phyloP scores from a whole-genome alignment of 2,113 vertebrate species.

The Phylloscopus whistleri region DNA sequence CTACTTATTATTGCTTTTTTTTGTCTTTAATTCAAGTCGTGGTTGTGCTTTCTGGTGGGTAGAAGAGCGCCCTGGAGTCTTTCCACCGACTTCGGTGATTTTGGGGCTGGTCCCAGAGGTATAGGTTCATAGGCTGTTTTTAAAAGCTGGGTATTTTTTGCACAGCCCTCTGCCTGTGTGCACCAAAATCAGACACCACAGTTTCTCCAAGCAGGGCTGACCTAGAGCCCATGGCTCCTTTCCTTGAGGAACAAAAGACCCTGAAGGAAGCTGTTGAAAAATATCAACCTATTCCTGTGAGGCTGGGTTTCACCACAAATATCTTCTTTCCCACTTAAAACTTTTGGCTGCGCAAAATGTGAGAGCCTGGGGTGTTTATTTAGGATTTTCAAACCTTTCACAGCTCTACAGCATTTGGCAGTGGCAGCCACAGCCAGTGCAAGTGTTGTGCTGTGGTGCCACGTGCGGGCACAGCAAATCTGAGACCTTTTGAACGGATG shows the following conservation, averaged over 20 bases:
- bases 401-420: background rate
- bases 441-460: background rate
- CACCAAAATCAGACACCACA: background rate
- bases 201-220: background rate
- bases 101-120: background rate
- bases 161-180: background rate
- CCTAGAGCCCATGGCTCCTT: background rate
- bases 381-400: background rate
- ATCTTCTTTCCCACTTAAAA: background rate
- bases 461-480: background rate
- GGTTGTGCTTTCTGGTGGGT: background rate
- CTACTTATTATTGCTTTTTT: slow-evolving; percentile 19
- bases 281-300: background rate
- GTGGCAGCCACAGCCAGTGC: background rate
- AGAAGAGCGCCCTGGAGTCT: background rate
- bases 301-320: background rate
- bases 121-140: background rate
- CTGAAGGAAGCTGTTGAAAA: background rate
- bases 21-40: slow-evolving; percentile 11
- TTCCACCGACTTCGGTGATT: background rate
- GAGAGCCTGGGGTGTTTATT: background rate
- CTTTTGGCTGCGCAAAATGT: background rate
- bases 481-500: background rate
- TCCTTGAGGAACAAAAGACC: background rate
- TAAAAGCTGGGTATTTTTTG: background rate